phyloP scores from a whole-genome alignment of 2,113 vertebrate species.

The Caloenas nicobarica region DNA sequence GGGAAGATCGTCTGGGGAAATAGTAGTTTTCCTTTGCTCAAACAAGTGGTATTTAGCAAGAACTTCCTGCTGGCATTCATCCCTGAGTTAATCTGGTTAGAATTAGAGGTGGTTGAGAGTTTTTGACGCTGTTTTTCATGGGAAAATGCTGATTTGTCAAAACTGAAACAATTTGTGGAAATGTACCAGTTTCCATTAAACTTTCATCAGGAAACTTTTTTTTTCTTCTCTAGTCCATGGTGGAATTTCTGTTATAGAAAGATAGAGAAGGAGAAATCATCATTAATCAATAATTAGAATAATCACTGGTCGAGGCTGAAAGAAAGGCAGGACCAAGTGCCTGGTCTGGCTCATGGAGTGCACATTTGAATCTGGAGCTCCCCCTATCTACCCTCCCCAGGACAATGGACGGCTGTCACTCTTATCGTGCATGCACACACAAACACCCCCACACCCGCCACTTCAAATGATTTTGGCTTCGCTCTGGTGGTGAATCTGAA shows the following conservation, averaged over 20 bases:
- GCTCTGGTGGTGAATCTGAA: background rate
- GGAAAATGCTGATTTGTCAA: conserved; percentile 68
- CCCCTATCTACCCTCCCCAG: background rate
- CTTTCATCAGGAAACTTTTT: conserved; percentile 31
- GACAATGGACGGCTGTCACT: background rate
- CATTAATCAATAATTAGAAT: background rate
- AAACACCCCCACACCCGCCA: background rate
- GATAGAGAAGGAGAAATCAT: background rate
- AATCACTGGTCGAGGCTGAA: background rate
- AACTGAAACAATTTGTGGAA: conserved; percentile 69
- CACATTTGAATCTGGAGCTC: conserved; percentile 24
- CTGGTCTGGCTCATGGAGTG: background rate
- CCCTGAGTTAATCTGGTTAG: conserved; percentile 51
- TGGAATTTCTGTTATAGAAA: background rate
- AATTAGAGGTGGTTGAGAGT: conserved; percentile 46
- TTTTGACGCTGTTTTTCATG: conserved; percentile 60
- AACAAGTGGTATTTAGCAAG: conserved; percentile 52
- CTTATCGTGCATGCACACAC: background rate
- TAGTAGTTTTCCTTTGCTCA: conserved; percentile 29
- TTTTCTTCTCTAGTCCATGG: background rate
- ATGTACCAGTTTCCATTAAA: conserved; percentile 54
- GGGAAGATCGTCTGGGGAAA: background rate
- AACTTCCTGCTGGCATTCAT: conserved; percentile 62
- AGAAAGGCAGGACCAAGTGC: background rate
- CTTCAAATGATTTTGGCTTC: background rate